These are phyloP conservation scores for Gavialis gangeticus DNA, from an alignment of 2,113 vertebrate species.

Conservation along the genomic window DNA sequence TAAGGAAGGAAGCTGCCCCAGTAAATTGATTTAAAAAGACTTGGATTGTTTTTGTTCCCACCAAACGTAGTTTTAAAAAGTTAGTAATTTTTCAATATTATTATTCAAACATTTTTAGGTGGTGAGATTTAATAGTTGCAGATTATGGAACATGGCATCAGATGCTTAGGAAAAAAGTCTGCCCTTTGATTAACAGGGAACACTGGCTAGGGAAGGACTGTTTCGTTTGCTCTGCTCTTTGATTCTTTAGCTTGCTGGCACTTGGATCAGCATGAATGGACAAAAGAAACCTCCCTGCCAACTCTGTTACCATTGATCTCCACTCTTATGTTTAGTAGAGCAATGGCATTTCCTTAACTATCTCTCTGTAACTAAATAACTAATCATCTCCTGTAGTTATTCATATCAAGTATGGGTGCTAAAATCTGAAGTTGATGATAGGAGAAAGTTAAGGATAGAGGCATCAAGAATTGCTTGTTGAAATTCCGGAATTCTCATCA, in stretches of 20 bases:
- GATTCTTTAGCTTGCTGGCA: slow-evolving; percentile 8
- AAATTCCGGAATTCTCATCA: not conserved
- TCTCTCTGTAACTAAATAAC: not conserved
- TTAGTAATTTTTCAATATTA: not conserved
- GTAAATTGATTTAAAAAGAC: too few species aligned
- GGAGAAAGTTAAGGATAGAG: slow-evolving; percentile 5
- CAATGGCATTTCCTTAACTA: slow-evolving; percentile 1
- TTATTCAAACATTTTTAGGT: not conserved
- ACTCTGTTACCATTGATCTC: slow-evolving; percentile 9
- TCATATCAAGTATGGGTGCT: slow-evolving; percentile 25
- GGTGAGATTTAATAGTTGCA: not conserved
- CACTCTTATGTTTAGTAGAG: not conserved
- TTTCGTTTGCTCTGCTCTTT: not conserved
- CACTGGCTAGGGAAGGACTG: not conserved
- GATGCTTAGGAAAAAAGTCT: not conserved
- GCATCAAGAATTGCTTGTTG: slow-evolving; percentile 5
- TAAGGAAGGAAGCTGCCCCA: too few species aligned
- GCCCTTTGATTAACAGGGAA: not conserved
- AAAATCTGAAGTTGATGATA: slow-evolving; percentile 17
- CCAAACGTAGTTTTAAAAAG: too few species aligned
- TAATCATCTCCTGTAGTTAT: slow-evolving; percentile 37
- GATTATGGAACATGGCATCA: not conserved
- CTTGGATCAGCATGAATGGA: not conserved
- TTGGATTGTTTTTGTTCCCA: too few species aligned
- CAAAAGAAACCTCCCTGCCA: not conserved